phyloP scores from a whole-genome alignment of 1,140 invertebrate species.

The Heterodera carotae region DNA sequence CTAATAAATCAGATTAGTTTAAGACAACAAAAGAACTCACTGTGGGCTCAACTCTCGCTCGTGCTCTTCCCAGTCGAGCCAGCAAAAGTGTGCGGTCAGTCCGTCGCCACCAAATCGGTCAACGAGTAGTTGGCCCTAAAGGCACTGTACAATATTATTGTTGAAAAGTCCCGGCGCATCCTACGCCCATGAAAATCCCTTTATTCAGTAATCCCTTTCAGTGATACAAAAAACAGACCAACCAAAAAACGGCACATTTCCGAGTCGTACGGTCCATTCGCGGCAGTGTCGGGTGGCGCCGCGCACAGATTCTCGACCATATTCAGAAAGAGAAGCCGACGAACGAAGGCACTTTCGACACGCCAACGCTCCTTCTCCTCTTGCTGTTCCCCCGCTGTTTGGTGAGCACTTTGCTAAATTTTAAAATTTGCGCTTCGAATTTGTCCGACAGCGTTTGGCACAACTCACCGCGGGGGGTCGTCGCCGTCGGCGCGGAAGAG shows the following conservation, averaged over 20 bases:
- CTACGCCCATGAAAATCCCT: no score
- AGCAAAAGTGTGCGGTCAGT: conserved; percentile 21
- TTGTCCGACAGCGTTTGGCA: neutral
- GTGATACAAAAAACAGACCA: conserved; percentile 3
- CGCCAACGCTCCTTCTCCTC: neutral
- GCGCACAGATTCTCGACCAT: conserved; percentile 40
- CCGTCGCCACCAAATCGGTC: conserved; percentile 27
- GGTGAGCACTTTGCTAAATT: neutral
- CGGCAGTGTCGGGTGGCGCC: conserved; percentile 66
- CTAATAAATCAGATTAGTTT: no score
- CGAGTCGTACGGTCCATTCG: conserved; percentile 18
- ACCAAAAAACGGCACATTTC: conserved; percentile 32
- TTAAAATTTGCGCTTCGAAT: neutral
- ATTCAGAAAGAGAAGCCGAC: conserved; percentile 34
- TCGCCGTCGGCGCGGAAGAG: conserved; percentile 15
- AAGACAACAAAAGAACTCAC: no score
- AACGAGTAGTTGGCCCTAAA: conserved; percentile 27
- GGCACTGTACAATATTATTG: neutral
- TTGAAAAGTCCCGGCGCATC: no score
- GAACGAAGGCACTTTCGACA: conserved; percentile 15
- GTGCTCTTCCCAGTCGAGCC: conserved; percentile 20
- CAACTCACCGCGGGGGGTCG: neutral
- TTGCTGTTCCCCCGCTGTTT: neutral
- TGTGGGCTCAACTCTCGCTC: conserved; percentile 32
- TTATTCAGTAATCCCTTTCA: no score